Evolutionary conservation across 2,888 invertebrate species (phyloP).

Genomic region (Globia sparganii): DNA sequence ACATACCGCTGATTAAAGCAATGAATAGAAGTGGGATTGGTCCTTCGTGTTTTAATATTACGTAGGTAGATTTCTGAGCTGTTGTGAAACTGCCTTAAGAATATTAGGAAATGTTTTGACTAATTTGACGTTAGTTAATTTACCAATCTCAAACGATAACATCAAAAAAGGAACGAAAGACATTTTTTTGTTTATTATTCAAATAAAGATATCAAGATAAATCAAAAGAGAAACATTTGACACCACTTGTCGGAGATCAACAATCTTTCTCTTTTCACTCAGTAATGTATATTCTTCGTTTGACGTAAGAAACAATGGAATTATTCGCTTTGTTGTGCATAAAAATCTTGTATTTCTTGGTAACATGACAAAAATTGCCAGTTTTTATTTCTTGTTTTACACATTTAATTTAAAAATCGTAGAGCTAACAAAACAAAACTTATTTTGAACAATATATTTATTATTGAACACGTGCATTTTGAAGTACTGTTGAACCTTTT

Average conservation of each 20-base stretch:
- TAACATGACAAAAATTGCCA: not conserved
- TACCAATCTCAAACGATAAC: not conserved
- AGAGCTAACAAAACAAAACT: not conserved
- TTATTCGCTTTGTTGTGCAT: slow-evolving; percentile 7
- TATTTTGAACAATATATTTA: not conserved
- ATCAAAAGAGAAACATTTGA: slow-evolving; percentile 32
- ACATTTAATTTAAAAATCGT: not conserved
- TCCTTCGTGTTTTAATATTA: slow-evolving; percentile 16
- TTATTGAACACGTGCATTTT: not conserved
- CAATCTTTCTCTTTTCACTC: slow-evolving; percentile 16
- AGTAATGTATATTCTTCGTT: slow-evolving; percentile 22
- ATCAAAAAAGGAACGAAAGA: not conserved
- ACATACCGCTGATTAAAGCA: slow-evolving; percentile 20
- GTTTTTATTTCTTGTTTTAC: not conserved
- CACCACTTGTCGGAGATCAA: slow-evolving; percentile 20
- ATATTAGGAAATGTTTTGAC: not conserved
- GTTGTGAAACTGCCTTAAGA: not conserved
- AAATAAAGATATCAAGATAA: slow-evolving; percentile 13
- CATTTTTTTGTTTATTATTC: not conserved
- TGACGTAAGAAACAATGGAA: slow-evolving; percentile 26
- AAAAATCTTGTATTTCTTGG: slow-evolving; percentile 8
- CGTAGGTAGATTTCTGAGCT: not conserved
- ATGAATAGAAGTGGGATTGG: not conserved
- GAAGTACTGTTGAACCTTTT: not conserved
- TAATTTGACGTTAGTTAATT: not conserved